These are phyloP conservation scores for Bothrops jararaca DNA, from an alignment of 2,113 vertebrate species.

Conservation along the genomic window DNA sequence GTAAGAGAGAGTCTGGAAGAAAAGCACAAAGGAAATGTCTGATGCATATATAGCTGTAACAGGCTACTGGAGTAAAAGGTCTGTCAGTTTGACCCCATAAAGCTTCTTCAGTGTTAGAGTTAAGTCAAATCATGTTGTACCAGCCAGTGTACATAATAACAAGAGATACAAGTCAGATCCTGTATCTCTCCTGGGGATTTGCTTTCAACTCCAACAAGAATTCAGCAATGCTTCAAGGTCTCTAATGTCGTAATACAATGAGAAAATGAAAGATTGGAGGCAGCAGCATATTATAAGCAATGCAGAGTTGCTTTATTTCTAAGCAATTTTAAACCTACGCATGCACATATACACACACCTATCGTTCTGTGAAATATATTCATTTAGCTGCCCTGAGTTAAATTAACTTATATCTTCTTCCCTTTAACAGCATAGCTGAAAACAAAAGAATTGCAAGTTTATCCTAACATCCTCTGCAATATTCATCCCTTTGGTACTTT, in stretches of 20 bases:
- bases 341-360: slow-evolving; percentile 22
- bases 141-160: slow-evolving; percentile 19
- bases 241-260: slow-evolving; percentile 42
- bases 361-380: slow-evolving; percentile 45
- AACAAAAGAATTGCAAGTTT: slow-evolving; percentile 31
- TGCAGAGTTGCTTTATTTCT: slow-evolving; percentile 63
- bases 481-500: slow-evolving; percentile 33
- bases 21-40: not conserved
- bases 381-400: slow-evolving; percentile 47
- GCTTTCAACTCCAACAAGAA: slow-evolving; percentile 48
- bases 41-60: not conserved
- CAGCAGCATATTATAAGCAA: slow-evolving; percentile 37
- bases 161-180: slow-evolving; percentile 12
- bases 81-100: not conserved
- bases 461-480: slow-evolving; percentile 25
- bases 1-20: not conserved
- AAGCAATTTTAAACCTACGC: slow-evolving; percentile 42
- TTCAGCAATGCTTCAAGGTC: slow-evolving; percentile 41
- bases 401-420: slow-evolving; percentile 36
- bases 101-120: not conserved
- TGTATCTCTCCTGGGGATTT: slow-evolving; percentile 30
- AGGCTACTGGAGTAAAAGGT: not conserved
- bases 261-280: slow-evolving; percentile 53
- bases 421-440: slow-evolving; percentile 31
- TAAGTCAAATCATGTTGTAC: slow-evolving; percentile 26